Evolutionary conservation across 92 coral and sea anemone species (phyloP), one percentile per base, ranked within the genome.

Genomic region (Micromussa lordhowensis): DNA sequence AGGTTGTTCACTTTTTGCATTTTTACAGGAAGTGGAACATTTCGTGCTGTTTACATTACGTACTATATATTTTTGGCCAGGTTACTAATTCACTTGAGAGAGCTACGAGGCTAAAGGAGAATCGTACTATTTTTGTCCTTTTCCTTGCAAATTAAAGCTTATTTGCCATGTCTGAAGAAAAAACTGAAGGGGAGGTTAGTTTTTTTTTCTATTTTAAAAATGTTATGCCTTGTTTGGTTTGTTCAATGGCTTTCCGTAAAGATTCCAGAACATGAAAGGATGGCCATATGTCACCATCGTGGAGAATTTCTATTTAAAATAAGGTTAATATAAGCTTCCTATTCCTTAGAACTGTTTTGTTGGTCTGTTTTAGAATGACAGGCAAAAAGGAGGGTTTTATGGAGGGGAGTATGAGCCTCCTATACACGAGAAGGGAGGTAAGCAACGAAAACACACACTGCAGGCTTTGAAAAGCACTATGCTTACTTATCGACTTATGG

Each of bases 321-420:
- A 1, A 18, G 14, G 18, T 26, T 55, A 38, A 5, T n/a, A 8
- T 13, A 44, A 44, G 22, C 12, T 55, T 24, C n/a, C n/a, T n/a
- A n/a, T n/a, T n/a, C n/a, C n/a, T n/a, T n/a, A n/a, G n/a, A n/a
- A 34, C 22, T 83, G 34, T 2, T 9, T 58, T 59, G 40, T 81
- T 64, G 6, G 3, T 13, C 36, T 82, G 38, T 29, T 24, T 34
- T 57, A 77, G 89, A 28, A 28, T 29, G 64, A 22, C 68, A 28
- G 3, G 29, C 83, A 54, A 38, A 75, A 77, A 14, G 83, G 69
- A 21, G 77, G 31, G 30, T 13, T 19, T 18, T 77, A 63, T 48
- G 77, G 83, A n/a, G 89, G 83, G 63, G 89, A 77, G 44, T 86
- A 86, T 40, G 89, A 86, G 68, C 89, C 89, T 4, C 89, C 89